phyloP scores from a whole-genome alignment of 2,113 vertebrate genomes.

The Tetraodon nigroviridis region DNA sequence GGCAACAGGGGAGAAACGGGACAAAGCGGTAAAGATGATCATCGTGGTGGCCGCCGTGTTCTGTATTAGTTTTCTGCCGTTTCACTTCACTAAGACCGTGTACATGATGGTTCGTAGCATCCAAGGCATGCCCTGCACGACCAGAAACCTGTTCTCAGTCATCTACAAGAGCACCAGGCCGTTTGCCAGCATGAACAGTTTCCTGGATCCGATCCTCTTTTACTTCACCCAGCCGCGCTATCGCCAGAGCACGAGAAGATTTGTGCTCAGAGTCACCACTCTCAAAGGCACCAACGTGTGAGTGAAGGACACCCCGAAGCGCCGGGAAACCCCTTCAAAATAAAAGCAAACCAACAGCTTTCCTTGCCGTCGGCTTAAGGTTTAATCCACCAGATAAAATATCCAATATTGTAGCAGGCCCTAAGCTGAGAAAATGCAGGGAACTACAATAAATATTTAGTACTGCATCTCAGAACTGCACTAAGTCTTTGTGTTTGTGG shows the following conservation, averaged over 20 bases:
- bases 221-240: constrained; percentile 91
- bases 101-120: constrained; percentile 85
- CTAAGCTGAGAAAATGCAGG: no score
- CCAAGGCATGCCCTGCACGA: constrained; percentile 56
- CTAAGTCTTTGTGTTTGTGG: constrained; percentile 1
- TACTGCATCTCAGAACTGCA: constrained; percentile 9
- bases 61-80: constrained; percentile 90
- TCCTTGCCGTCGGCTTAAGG: no score
- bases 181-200: constrained; percentile 94
- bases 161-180: constrained; percentile 91
- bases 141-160: constrained; percentile 81
- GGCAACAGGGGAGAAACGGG: constrained; percentile 74
- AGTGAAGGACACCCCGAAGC: constrained; percentile 1
- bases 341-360: no score
- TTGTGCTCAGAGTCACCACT: constrained; percentile 79
- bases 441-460: no score
- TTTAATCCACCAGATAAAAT: no score
- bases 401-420: no score
- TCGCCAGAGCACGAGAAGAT: constrained; percentile 74
- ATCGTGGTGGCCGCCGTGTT: constrained; percentile 84
- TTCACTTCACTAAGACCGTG: constrained; percentile 91
- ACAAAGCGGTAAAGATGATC: constrained; percentile 87
- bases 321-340: not conserved
- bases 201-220: constrained; percentile 94
- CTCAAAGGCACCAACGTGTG: constrained; percentile 50